These are phyloP conservation scores for Sebastes trivittatus DNA, from an alignment of 2,797 vertebrate genomes.

Conservation along the genomic window DNA sequence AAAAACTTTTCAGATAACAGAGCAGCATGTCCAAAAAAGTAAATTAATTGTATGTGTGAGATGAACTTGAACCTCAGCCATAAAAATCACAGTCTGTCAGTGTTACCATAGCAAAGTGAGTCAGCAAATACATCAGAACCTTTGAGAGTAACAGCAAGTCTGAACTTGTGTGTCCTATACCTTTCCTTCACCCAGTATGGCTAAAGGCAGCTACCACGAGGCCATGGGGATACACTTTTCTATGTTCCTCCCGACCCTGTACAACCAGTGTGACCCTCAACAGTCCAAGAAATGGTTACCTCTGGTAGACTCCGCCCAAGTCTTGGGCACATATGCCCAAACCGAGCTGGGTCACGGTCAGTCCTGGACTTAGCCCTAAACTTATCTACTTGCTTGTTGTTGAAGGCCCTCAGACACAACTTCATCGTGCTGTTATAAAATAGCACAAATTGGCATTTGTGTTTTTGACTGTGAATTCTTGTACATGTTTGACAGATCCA, in stretches of 20 bases:
- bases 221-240: slow-evolving; percentile 86
- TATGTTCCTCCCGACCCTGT: slow-evolving; percentile 92
- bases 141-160: background rate
- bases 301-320: slow-evolving; percentile 79
- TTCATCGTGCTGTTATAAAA: background rate
- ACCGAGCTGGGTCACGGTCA: slow-evolving; percentile 98
- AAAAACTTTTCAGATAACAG: background rate
- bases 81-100: background rate
- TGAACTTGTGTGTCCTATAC: slow-evolving; percentile 33
- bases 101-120: background rate
- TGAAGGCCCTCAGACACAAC: background rate
- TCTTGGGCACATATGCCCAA: slow-evolving; percentile 94
- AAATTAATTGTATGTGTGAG: background rate
- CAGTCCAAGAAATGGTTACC: slow-evolving; percentile 92
- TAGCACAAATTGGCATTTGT: background rate
- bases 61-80: background rate
- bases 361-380: slow-evolving; percentile 71
- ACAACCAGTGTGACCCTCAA: slow-evolving; percentile 86
- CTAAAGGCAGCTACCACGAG: slow-evolving; percentile 54
- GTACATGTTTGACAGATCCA: slow-evolving; percentile 78
- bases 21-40: background rate
- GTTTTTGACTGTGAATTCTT: slow-evolving; percentile 12
- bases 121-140: background rate
- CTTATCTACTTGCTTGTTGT: background rate
- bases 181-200: slow-evolving; percentile 66